Evolutionary conservation across 2,888 invertebrate species (phyloP).

Genomic region (Crepidodera aurea): DNA sequence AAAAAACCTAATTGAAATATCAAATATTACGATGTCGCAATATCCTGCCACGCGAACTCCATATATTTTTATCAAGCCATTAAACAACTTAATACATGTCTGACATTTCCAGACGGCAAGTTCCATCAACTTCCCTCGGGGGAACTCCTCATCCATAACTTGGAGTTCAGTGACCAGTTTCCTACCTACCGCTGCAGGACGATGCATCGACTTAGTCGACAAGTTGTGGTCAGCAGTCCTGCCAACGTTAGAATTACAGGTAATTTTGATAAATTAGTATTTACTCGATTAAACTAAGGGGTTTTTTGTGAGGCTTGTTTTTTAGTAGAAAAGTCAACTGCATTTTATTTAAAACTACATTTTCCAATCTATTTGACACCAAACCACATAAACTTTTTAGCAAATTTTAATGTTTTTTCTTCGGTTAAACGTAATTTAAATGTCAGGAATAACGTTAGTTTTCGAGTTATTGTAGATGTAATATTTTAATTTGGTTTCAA

Average conservation of each 20-base stretch:
- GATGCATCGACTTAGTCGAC: slow-evolving; percentile 76
- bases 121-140: slow-evolving; percentile 78
- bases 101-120: slow-evolving; percentile 71
- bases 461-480: too few relatives aligned
- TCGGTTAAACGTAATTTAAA: too few relatives aligned
- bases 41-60: neutral
- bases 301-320: neutral
- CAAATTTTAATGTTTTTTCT: too few relatives aligned
- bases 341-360: too few relatives aligned
- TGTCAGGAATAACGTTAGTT: too few relatives aligned
- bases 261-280: too few relatives aligned
- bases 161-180: slow-evolving; percentile 78
- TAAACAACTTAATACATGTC: slow-evolving; percentile 27
- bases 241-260: slow-evolving; percentile 76
- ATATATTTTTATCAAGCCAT: slow-evolving; percentile 21
- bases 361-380: too few relatives aligned
- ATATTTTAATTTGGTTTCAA: too few relatives aligned
- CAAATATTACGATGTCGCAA: neutral
- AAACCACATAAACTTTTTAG: too few relatives aligned
- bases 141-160: slow-evolving; percentile 76
- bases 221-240: slow-evolving; percentile 74
- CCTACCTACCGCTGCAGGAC: slow-evolving; percentile 76
- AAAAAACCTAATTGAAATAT: too few relatives aligned
- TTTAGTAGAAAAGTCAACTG: too few relatives aligned
- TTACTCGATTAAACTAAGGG: too few relatives aligned